Base-by-base conservation (phyloP, 2,888 invertebrate genomes). In the Conops quadrifasciatus region DNA sequence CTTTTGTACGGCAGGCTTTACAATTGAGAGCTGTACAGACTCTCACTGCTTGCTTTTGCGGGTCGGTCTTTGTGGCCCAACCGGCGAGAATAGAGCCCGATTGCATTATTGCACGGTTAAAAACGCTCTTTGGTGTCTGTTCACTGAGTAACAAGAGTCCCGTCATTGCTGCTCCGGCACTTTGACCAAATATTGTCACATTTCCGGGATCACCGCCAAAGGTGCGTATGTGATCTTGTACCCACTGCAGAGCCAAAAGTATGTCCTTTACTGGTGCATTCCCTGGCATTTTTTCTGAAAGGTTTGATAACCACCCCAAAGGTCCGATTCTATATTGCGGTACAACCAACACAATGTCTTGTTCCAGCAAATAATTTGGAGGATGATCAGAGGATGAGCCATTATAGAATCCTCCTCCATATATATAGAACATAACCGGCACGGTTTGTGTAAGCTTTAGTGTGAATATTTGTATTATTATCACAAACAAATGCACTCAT, bases 131-230 rank as follows among this genome's bases (percentile, higher is more conserved):
- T 0, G 74, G 71, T 13, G 85, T 84, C 36, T 81, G 76, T 15
- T 88, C 88, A 77, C 87, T 88, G 16, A 87, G 73, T 51, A 87
- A 71, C 67, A 88, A 78, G 1, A 86, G 80, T 7, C 87, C 86
- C 0, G 87, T 85, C 1, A 88, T 85, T 3, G 82, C 85, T 0
- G 85, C 86, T 9, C 89, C 89, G 1, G 89, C 88, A 73, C 88
- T 88, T 77, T 89, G 88, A 1, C 89, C 88, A 72, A 88, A 86
- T 51, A 89, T 81, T 1, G 89, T 89, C 1, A 89, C 86, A 53
- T 80, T 78, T 0, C 77, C 73, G 13, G 87, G 84, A 80, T 89
- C 86, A 2, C 89, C 89, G 19, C 89, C 88, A 74, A 89, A 89
- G 15, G 77, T 68, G 11, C 76, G 74, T 19, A 89, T 88, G 75